phyloP scores from a whole-genome alignment of 2,797 vertebrate genomes.

The Silurus aristotelis region DNA sequence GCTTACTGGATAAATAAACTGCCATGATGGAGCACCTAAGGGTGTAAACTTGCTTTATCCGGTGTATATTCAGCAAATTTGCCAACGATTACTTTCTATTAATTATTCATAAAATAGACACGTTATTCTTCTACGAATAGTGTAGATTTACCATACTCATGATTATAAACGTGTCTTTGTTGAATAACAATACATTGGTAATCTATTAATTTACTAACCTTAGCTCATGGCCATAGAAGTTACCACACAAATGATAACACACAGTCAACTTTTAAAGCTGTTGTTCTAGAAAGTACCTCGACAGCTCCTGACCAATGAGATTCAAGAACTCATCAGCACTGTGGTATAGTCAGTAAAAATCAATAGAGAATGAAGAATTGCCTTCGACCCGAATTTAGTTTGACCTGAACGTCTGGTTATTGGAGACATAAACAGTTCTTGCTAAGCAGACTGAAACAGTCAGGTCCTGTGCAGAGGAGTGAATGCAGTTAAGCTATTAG shows the following conservation, averaged over 20 bases:
- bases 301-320: not conserved
- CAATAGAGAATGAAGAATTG: not conserved
- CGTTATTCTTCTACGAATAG: not conserved
- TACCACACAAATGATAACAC: not conserved
- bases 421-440: conserved; percentile 9
- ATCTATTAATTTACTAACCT: not conserved
- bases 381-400: not conserved
- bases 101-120: not conserved
- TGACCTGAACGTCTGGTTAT: not conserved
- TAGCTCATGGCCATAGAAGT: not conserved
- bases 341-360: not conserved
- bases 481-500: conserved; percentile 32
- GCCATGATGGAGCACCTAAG: not conserved
- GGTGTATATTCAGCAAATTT: not conserved
- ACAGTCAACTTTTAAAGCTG: not conserved
- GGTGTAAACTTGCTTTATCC: not conserved
- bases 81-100: not conserved
- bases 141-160: not conserved
- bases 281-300: not conserved
- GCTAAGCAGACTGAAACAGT: conserved; percentile 6
- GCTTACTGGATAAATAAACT: not conserved
- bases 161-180: not conserved
- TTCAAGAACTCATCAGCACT: not conserved
- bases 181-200: not conserved
- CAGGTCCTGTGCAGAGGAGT: not conserved